A percentile compares a stretch with the other conserved stretches of the same genome.
These are phyloP conservation scores for Onychorhynchus coronatus DNA, from an alignment of 2,113 vertebrate genomes.

Conservation along the genomic window DNA sequence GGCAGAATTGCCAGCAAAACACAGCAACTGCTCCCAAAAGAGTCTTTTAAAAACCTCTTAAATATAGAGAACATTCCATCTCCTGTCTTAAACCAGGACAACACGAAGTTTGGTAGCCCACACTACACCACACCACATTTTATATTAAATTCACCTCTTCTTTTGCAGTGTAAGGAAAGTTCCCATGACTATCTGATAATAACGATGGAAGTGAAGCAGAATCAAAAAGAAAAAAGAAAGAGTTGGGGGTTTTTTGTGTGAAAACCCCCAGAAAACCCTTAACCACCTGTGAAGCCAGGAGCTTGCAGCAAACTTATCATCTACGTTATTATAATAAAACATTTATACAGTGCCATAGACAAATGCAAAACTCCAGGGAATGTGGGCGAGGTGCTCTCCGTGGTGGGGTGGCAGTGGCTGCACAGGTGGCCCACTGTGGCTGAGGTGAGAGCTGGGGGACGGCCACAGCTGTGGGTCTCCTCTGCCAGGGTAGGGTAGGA, in stretches of 20 bases:
- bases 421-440: fast-evolving
- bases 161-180: background rate
- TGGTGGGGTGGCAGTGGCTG: background rate
- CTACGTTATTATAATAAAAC: background rate
- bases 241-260: background rate
- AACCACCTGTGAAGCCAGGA: background rate
- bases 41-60: background rate
- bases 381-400: background rate
- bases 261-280: background rate
- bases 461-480: background rate
- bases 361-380: background rate
- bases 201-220: background rate
- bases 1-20: background rate
- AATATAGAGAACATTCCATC: background rate
- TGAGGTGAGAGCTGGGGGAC: background rate
- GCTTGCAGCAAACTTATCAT: background rate
- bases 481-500: background rate
- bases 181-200: background rate
- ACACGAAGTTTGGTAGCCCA: background rate
- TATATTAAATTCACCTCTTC: background rate
- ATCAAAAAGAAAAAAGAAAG: background rate
- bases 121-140: background rate
- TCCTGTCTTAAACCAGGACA: background rate
- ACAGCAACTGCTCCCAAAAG: background rate
- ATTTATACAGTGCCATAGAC: background rate